These are phyloP conservation scores for Pipistrellus nathusii DNA, from an alignment of 2,797 vertebrate species.

Conservation along the genomic window DNA sequence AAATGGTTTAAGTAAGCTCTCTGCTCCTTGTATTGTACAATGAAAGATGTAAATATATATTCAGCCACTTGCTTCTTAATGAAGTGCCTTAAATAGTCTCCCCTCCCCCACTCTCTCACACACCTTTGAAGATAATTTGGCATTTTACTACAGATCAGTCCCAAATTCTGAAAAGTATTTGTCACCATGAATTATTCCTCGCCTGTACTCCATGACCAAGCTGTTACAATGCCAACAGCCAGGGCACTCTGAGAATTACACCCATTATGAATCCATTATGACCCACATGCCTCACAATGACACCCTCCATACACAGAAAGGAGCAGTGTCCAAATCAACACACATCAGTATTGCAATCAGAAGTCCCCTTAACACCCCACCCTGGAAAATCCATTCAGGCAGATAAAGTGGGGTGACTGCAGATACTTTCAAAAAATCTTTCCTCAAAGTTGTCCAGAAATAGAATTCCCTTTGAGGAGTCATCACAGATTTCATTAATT, in stretches of 20 bases:
- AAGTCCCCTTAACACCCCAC: constrained; percentile 58
- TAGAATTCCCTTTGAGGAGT: constrained; percentile 49
- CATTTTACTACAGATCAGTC: constrained; percentile 68
- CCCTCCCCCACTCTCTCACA: too few species aligned
- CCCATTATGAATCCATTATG: constrained; percentile 29
- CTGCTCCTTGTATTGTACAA: neutral
- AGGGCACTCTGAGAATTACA: neutral
- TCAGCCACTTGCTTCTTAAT: constrained; percentile 37
- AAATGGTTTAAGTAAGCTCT: constrained; percentile 50
- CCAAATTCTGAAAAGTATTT: constrained; percentile 47
- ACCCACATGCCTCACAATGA: neutral
- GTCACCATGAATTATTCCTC: constrained; percentile 39
- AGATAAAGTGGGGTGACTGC: constrained; percentile 49
- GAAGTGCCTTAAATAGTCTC: constrained; percentile 16
- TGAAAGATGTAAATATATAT: constrained; percentile 38
- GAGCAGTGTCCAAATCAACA: neutral
- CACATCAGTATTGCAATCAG: neutral
- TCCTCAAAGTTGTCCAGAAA: constrained; percentile 60
- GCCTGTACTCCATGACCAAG: constrained; percentile 44
- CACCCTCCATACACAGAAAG: neutral
- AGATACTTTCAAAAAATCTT: neutral
- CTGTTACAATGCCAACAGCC: constrained; percentile 48
- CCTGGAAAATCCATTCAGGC: constrained; percentile 35
- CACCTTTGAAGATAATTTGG: constrained; percentile 36
- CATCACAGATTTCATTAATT: constrained; percentile 14